Percentiles rank a stretch among this genome's conserved stretches.
Conservation (phyloP, 2,888 invertebrate genomes). For the Synanthedon formicaeformis region DNA sequence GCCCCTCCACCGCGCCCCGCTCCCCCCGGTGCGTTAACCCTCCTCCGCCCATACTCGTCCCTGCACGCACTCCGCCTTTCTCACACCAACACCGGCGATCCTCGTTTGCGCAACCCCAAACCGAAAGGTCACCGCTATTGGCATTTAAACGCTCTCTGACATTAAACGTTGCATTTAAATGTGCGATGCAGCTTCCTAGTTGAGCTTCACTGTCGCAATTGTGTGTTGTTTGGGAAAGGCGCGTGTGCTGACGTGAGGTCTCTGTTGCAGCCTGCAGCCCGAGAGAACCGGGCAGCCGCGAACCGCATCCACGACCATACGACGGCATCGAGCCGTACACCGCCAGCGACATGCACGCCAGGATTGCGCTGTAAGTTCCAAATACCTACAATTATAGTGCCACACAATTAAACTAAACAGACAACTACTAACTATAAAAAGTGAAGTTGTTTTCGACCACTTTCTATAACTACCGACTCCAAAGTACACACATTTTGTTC, state of each 20-base stretch:
- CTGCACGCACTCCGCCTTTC: slow-evolving; percentile 47
- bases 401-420: background rate
- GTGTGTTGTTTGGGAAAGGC: slow-evolving; percentile 62
- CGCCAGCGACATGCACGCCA: slow-evolving; percentile 40
- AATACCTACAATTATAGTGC: background rate
- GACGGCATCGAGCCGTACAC: slow-evolving; percentile 13
- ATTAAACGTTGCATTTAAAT: slow-evolving; percentile 66
- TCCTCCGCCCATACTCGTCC: slow-evolving; percentile 2
- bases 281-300: slow-evolving; percentile 40
- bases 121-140: slow-evolving; percentile 67
- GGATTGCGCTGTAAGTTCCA: slow-evolving; percentile 56
- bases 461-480: slow-evolving; percentile 45
- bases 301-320: slow-evolving; percentile 15
- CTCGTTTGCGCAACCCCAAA: slow-evolving; percentile 62
- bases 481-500: slow-evolving; percentile 5
- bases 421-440: background rate
- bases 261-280: slow-evolving; percentile 62
- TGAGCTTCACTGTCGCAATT: slow-evolving; percentile 65
- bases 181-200: slow-evolving; percentile 66
- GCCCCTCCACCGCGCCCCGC: slow-evolving; percentile 2
- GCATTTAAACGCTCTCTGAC: slow-evolving; percentile 69
- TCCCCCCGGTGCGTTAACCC: slow-evolving; percentile 40
- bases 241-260: slow-evolving; percentile 59
- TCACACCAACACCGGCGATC: slow-evolving; percentile 60
- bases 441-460: slow-evolving; percentile 25